Evolutionary conservation across 2,797 vertebrate species (phyloP).

Genomic region (Melanogrammus aeglefinus): DNA sequence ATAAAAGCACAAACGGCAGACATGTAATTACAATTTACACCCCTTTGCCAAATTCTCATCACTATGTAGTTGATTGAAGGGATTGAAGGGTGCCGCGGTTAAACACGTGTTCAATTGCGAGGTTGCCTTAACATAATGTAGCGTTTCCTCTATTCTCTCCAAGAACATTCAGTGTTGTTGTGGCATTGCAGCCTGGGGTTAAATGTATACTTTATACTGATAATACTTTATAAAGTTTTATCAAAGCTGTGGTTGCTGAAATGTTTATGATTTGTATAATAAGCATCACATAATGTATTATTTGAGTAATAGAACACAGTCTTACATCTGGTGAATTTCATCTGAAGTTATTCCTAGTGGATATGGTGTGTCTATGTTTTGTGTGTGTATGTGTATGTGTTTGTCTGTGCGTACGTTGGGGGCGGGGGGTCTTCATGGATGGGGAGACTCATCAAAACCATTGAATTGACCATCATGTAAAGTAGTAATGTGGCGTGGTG

Average conservation of each 20-base stretch:
- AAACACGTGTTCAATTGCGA: neutral
- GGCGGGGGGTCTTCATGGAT: conserved; percentile 24
- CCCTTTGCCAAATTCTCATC: neutral
- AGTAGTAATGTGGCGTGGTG: no score
- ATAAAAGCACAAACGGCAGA: conserved; percentile 26
- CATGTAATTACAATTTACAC: conserved; percentile 39
- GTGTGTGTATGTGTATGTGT: neutral
- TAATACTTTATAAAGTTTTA: neutral
- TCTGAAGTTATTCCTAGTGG: neutral
- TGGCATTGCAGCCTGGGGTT: neutral
- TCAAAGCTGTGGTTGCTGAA: neutral
- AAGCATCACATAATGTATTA: neutral
- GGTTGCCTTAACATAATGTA: neutral
- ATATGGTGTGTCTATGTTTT: neutral
- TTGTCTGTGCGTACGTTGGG: neutral
- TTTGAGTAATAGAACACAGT: neutral
- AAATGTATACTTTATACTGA: neutral
- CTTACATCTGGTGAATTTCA: no score
- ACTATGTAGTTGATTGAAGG: no score
- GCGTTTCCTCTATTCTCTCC: neutral
- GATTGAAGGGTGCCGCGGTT: neutral
- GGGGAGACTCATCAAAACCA: conserved; percentile 35
- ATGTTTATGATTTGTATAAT: neutral
- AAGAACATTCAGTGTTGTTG: neutral
- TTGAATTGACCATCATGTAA: neutral